These are phyloP conservation scores for Halcyon leucocephala DNA, from an alignment of 2,797 vertebrate genomes.

Conservation along the genomic window DNA sequence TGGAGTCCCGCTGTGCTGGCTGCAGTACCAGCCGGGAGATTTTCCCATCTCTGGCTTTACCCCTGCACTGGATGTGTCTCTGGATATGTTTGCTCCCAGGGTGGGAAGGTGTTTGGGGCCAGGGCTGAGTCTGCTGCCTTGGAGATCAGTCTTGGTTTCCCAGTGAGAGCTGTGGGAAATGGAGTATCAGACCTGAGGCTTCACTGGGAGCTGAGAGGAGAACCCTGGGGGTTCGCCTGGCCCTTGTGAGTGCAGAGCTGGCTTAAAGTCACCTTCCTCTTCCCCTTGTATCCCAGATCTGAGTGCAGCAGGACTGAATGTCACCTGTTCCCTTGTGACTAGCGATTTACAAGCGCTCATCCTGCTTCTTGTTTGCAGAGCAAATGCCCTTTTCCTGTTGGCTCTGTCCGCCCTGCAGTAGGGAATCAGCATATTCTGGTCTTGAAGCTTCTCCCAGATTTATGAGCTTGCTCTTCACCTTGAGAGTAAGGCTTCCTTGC, in stretches of 20 bases:
- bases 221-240: background rate
- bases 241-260: background rate
- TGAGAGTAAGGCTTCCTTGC: constrained; percentile 35
- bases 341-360: constrained; percentile 22
- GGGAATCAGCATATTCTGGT: constrained; percentile 55
- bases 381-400: constrained; percentile 57
- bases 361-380: constrained; percentile 51
- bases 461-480: constrained; percentile 65
- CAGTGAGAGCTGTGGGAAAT: background rate
- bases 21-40: background rate
- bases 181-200: background rate
- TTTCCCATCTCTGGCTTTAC: background rate
- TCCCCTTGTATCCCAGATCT: background rate
- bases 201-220: background rate
- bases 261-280: constrained; percentile 2
- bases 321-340: constrained; percentile 52
- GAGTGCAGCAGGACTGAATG: constrained; percentile 52
- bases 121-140: background rate
- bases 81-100: background rate
- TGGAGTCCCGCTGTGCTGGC: background rate
- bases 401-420: constrained; percentile 44
- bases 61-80: background rate
- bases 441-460: constrained; percentile 65
- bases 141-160: background rate
- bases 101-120: background rate